Base-by-base conservation (phyloP, 1,140 invertebrate genomes). In the Nasonia vitripennis region DNA sequence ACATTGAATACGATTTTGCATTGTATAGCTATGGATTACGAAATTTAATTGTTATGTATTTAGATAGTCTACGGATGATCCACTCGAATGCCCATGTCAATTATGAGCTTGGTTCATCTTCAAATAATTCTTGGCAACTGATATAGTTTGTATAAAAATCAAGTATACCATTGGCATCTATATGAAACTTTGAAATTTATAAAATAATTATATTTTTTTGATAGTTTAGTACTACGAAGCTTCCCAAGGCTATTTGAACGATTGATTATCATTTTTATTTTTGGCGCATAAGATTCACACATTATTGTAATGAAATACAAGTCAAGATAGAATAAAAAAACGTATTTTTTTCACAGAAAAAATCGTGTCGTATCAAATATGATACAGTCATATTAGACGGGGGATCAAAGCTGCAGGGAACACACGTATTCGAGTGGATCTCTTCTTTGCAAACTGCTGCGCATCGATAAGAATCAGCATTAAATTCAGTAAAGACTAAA, bases 311-410 rank as follows among this genome's bases (percentile, higher is more conserved):
- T 55, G 14, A 51, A 62, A 67, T 78, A 37, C 2, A 67, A 34
- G 34, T 71, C 3, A 71, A 71, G 12, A 7, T 51, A 78, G 75
- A 37, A 27, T 67, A 80, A 20, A 73, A 73, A 37, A 31, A 31
- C 34, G 20, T 41, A 31, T 34, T 82, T 82, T 82, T 82, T 82
- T 82, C 20, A 55, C 45, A 62, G 27, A 75, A 75, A 23, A 83
- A 62, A 67, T 41, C 20, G 6, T 31, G 14, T 10, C 20, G 73
- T 51, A 75, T 75, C 23, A 34, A 37, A 74, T 34, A 48, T 68
- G 45, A 81, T 81, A 81, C 67, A 62, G 20, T 45, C 55, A 48
- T 11, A 48, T 51, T n/a, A 62, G 7, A n/a, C 17, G 7, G 17
- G 17, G 20, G 17, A 55, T n/a, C 2, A 62, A 62, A 3, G 17